phyloP scores from a whole-genome alignment of 2,797 vertebrate species.

The Lacerta bilineata region DNA sequence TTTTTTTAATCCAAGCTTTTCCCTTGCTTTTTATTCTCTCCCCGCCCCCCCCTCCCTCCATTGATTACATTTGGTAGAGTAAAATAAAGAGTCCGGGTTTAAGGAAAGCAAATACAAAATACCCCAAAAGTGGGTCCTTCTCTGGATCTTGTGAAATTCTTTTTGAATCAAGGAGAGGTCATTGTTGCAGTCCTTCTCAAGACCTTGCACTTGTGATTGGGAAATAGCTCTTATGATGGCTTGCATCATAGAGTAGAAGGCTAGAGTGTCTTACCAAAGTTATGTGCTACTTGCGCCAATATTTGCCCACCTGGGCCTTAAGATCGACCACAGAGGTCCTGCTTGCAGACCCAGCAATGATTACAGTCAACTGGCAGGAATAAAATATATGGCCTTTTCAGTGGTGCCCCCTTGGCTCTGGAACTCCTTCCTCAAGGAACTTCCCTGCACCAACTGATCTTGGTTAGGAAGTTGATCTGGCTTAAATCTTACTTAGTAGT shows the following conservation, averaged over 20 bases:
- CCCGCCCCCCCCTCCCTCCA: no score
- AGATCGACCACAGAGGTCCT: background rate
- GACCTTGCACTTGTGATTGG: background rate
- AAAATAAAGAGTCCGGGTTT: conserved; percentile 16
- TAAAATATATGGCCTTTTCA: no score
- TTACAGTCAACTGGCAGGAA: background rate
- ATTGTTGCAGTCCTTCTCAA: background rate
- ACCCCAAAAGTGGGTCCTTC: background rate
- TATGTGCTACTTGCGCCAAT: background rate
- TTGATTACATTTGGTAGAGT: conserved; percentile 2
- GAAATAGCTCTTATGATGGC: background rate
- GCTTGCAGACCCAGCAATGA: background rate
- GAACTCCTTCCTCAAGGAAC: no score
- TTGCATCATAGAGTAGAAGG: background rate
- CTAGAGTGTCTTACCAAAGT: background rate
- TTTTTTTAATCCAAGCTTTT: conserved; percentile 15
- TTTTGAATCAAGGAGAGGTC: background rate
- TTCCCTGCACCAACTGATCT: no score
- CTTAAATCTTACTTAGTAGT: no score
- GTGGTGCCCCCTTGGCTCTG: no score
- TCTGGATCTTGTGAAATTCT: background rate
- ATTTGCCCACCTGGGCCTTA: background rate
- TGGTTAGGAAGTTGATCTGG: no score
- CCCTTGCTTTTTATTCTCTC: background rate
- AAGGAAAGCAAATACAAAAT: background rate